Percentiles rank a stretch among this genome's conserved stretches.
Evolutionary conservation across 2,113 vertebrate species (phyloP).

Genomic region (Lagopus muta): DNA sequence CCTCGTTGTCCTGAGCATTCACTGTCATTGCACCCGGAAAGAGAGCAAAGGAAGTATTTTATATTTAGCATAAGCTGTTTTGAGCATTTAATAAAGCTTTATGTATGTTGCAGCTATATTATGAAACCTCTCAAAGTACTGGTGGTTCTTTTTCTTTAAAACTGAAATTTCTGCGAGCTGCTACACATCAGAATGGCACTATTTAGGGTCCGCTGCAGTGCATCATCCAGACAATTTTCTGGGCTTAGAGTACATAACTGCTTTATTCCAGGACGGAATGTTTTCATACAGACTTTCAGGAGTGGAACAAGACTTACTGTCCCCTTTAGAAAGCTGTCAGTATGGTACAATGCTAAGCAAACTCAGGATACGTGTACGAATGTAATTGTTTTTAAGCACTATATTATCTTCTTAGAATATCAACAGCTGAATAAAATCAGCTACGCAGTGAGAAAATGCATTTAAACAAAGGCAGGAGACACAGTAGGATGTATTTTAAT

Average conservation of each 20-base stretch:
- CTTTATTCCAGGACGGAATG: neutral
- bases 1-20: conserved; percentile 94
- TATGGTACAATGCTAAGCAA: neutral
- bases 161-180: neutral
- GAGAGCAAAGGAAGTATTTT: neutral
- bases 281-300: neutral
- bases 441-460: neutral
- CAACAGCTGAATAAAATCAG: neutral
- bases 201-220: neutral
- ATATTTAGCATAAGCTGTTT: neutral
- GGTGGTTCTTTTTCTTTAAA: neutral
- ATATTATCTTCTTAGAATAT: neutral
- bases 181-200: neutral
- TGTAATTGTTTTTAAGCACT: neutral
- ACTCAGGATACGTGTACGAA: neutral
- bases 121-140: neutral
- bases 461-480: neutral
- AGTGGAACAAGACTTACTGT: neutral
- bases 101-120: neutral
- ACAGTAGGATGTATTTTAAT: neutral
- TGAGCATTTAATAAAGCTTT: neutral
- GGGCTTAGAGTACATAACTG: neutral
- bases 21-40: conserved; percentile 73
- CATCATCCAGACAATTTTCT: neutral
- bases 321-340: neutral